These are phyloP conservation scores for Astropecten irregularis DNA, from an alignment of 53 echinoderm and acorn worm genomes.

Conservation along the genomic window DNA sequence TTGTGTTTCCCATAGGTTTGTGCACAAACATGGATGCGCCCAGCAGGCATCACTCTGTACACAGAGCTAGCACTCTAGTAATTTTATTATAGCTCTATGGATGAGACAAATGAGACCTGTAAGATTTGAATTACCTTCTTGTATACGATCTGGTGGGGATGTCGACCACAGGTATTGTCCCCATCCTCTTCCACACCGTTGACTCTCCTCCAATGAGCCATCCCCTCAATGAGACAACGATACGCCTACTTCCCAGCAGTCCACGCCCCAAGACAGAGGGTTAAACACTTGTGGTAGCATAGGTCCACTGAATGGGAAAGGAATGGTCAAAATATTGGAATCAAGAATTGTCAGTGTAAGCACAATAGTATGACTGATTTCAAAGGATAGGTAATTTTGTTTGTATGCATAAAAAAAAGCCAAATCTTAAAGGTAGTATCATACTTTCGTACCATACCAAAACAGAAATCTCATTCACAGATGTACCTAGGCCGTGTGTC, in stretches of 20 bases:
- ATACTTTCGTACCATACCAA: not conserved
- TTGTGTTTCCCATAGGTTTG: too few relatives aligned
- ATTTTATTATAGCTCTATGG: too few relatives aligned
- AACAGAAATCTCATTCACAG: too few relatives aligned
- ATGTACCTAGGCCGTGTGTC: too few relatives aligned
- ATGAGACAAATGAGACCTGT: too few relatives aligned
- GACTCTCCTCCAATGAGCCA: constrained; percentile 92
- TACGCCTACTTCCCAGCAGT: constrained; percentile 48
- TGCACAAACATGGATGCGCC: too few relatives aligned
- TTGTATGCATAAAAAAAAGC: not conserved
- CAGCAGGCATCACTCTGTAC: too few relatives aligned
- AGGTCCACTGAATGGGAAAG: constrained; percentile 15
- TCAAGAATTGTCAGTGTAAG: too few relatives aligned
- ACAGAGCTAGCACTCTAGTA: too few relatives aligned
- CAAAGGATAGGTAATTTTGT: too few relatives aligned
- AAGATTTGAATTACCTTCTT: constrained; percentile 80
- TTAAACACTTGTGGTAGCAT: constrained; percentile 54
- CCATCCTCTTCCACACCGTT: constrained; percentile 83
- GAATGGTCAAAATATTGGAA: too few relatives aligned
- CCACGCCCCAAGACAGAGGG: constrained; percentile 50
- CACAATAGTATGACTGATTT: too few relatives aligned
- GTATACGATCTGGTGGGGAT: constrained; percentile 91
- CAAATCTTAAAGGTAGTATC: not conserved
- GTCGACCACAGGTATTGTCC: constrained; percentile 66
- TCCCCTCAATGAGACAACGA: constrained; percentile 57